Evolutionary conservation across 2,888 invertebrate genomes (phyloP), one percentile per base, ranked within the genome.

Genomic region (Drosophila heteroneura): DNA sequence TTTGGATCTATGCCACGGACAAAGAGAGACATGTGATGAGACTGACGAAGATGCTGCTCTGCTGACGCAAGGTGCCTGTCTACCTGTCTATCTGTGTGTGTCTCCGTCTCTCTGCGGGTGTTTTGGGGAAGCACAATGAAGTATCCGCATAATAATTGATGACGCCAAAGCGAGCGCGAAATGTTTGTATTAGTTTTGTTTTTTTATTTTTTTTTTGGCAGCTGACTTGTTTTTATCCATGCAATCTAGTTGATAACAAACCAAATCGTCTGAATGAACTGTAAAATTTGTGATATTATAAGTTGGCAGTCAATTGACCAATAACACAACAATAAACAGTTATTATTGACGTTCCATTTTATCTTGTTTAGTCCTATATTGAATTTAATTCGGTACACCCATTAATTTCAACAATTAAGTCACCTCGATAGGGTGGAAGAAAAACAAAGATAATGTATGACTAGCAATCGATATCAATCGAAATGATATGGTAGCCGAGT

Each of bases 1-100:
- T 47, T 83, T 65, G 76, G 71, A 70, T 41, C 39, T 41, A 28
- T 70, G 79, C 83, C 83, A 70, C n/a, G 61, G 64, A 59, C 64
- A 64, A 22, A 33, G 30, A 6, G 52, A 58, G 54, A 61, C 47
- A 47, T 47, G 47, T 47, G 26, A 26, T 28, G 26, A 1, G 7
- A 30, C 68, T 57, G 53, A 63, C 57, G 33, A 64, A 30, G 58
- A 37, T 72, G 26, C 26, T 35, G 61, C 52, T 72, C 26, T 47
- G 47, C 47, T 47, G 71, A 72, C 71, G 71, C 71, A 72, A 58
- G 32, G 9, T 28, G 19, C 52, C 7, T 16, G 47, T 16, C 0
- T 26, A 26, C 26, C 26, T 22, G 22, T 47, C 5, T n/a, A 12
- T n/a, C 22, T 22, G 12, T 14, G 3, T 5, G 37, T 44, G 1